A percentile compares a stretch with the other conserved stretches of the same genome.
Evolutionary conservation across 53 echinoderm and acorn worm species (phyloP).

Genomic region (Henricia sp.): DNA sequence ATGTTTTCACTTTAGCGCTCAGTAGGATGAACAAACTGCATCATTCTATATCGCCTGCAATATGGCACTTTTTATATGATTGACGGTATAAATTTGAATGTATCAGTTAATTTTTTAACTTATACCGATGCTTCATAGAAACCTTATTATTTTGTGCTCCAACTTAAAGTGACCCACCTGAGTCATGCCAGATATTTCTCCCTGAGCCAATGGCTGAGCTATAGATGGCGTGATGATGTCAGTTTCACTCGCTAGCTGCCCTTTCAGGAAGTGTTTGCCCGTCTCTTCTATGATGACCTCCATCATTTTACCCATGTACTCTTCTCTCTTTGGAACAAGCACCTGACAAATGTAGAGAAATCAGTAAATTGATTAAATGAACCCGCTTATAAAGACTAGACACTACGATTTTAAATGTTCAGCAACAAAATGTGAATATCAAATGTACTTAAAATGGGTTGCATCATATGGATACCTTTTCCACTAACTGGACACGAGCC

Average conservation of each 20-base stretch:
- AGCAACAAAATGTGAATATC: no score
- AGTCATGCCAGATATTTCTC: slow-evolving; percentile 73
- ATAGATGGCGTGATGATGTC: slow-evolving; percentile 79
- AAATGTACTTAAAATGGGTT: no score
- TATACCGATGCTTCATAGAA: neutral
- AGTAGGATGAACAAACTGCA: neutral
- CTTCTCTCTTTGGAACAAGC: slow-evolving; percentile 86
- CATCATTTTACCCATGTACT: slow-evolving; percentile 86
- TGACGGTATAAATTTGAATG: neutral
- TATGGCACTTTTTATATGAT: neutral
- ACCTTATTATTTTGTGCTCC: neutral
- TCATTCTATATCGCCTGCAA: neutral
- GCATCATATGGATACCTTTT: no score
- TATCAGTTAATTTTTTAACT: neutral
- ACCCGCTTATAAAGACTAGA: no score
- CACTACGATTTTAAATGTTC: no score
- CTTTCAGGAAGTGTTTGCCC: slow-evolving; percentile 95
- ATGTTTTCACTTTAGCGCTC: no score
- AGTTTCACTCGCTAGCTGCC: slow-evolving; percentile 51
- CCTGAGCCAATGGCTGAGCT: slow-evolving; percentile 67
- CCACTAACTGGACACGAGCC: no score
- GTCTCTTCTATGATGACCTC: slow-evolving; percentile 86
- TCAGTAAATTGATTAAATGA: neutral
- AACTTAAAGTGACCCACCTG: neutral
- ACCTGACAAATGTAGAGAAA: slow-evolving; percentile 59